Evolutionary conservation across 1,140 invertebrate species (phyloP), one percentile per base, ranked within the genome.

Genomic region (Pseudomyrmex cubaensis): DNA sequence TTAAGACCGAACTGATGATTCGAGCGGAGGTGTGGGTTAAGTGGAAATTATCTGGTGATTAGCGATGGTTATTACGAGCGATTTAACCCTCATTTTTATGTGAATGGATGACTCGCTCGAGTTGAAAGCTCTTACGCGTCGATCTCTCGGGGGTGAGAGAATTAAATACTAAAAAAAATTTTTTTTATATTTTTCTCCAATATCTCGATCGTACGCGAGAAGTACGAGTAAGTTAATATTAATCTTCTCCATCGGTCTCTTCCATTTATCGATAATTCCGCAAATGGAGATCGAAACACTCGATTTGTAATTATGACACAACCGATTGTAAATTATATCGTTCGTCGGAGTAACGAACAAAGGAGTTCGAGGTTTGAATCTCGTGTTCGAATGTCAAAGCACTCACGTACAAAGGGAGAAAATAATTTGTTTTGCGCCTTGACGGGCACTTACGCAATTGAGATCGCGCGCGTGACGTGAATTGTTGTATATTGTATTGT

Each of bases 91-190:
- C 66, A 78, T 70, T 54, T 70, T 78, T 78, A 78, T 59, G 67
- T 78, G 64, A 78, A 70, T 70, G 8, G 52, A 77, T 52, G 67
- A 61, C 76, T 67, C 62, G 82, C 48, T 50, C 44, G n/a, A 22
- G 56, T 75, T 73, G 69, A 86, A 73, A 84, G 61, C 85, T 57
- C 75, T 82, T 87, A 85, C 54, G 66, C 57, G 12, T 15, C 12
- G 22, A 46, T 70, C 35, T 35, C 35, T 35, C 35, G 35, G 35
- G 35, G 35, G 5, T 15, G 35, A 35, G 12, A 10, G 5, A 10
- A 13, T 2, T 10, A 15, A 48, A 10, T 46, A 44, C 0, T 12
- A 67, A 63, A 52, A 12, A 46, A 54, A 20, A 52, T 35, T 59
- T n/a, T 35, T 35, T 20, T 20, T 20, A 0, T 20, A 20, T 20